Evolutionary conservation across 2,797 vertebrate species (phyloP), one percentile per base, ranked within the genome.

Genomic region (Sus cebifrons): DNA sequence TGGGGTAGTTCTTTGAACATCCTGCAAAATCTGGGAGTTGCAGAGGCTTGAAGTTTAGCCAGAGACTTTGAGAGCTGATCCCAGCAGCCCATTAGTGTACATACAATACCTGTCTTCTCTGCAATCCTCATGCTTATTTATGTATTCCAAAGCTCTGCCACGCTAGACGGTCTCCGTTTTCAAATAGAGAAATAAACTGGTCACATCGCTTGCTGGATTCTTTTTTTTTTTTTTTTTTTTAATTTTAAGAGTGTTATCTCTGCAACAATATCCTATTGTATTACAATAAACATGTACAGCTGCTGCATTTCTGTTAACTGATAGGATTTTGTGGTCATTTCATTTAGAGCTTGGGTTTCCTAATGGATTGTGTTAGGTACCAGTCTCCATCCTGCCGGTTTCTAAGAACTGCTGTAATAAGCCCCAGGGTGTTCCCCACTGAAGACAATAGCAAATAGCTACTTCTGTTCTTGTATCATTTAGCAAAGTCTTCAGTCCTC

Each of bases 281-380:
- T 99, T 99, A 98, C 98, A 16, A 97, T 98, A 98, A 98, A 98
- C 98, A 98, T 98, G 98, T 98, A 98, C 98, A 98, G 98, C 98
- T 98, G 98, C 98, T 98, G 96, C 96, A 70, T 98, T 98, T 98
- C 98, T 98, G 97, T 98, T 98, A 98, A 98, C 98, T 95, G 98
- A 98, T 98, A 99, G 98, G 97, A 97, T 95, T 98, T 98, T 98
- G 99, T 98, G 98, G 98, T 98, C 98, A 98, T 98, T 99, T 98
- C 97, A 97, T 98, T 98, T 98, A 96, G 97, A 97, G 98, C 97
- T 98, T 99, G 97, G 96, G 96, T 99, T 99, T 98, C 98, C 97
- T 98, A 98, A 98, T 98, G 98, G 98, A 97, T 98, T 70, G 11
- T 71, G 60, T 98, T 98, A 97, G 98, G 97, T 97, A 96, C 97